Base-by-base conservation (phyloP, 2,113 vertebrate genomes). In the Daphoenositta chrysoptera region DNA sequence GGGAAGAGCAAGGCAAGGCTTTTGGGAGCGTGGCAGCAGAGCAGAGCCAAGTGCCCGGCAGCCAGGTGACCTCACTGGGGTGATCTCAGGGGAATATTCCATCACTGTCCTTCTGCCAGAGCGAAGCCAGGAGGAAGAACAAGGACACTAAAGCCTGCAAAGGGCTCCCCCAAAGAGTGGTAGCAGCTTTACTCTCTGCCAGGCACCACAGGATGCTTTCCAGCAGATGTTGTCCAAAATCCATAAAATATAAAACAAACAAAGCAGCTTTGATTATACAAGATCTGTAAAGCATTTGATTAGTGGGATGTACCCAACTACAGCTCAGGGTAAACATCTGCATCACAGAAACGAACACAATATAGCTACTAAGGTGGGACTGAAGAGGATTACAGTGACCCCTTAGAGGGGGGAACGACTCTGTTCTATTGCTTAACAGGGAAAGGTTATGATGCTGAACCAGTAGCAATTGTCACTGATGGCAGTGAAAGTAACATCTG, bases 341-440 rank as follows among this genome's bases (percentile, higher is more conserved):
- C 20, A 6, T 44, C 50, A 47, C 57, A 79, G 39, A 28, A 10
- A 50, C 0, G 9, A 80, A 50, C 50, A 53, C 66, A 76, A 4
- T 10, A 0, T 11, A 48, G 51, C 44, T 33, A 7, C 70, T 68
- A 10, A 56, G 37, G 54, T 72, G 66, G 24, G 45, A 42, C 50
- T 51, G 40, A 17, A 60, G 42, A 84, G 24, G 31, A 44, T 85
- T 47, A 8, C 23, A 54, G 21, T 31, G 42, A 60, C 23, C 11
- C 21, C 28, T 28, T 2, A 15, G 0, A 40, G 15, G 33, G 56
- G 51, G 13, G 70, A 77, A 45, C n/a, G 0, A 48, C 20, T 63
- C 11, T 13, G 2, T 9, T 65, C 30, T 23, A 4, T 10, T 37
- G 40, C 56, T 56, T 44, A 60, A 37, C 51, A 77, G 28, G 21